Evolutionary conservation across 2,888 invertebrate genomes (phyloP).

Genomic region (Adela reaumurella): DNA sequence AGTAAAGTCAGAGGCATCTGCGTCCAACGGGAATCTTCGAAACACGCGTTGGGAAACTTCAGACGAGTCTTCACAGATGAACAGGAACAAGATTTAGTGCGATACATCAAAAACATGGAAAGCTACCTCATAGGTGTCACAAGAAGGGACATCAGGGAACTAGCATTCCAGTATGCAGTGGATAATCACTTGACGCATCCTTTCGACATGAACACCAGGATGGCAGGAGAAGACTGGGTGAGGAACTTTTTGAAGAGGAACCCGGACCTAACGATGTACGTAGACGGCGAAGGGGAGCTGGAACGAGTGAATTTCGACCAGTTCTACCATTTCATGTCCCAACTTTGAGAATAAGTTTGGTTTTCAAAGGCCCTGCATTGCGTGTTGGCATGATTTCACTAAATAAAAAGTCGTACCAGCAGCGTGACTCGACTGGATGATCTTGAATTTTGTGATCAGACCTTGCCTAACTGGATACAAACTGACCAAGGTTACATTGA

Average conservation of each 20-base stretch:
- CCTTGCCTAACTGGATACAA: too few species aligned
- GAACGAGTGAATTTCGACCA: slow-evolving; percentile 51
- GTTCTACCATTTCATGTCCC: slow-evolving; percentile 51
- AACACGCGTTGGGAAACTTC: neutral
- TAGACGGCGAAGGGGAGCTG: slow-evolving; percentile 34
- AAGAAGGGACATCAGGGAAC: slow-evolving; percentile 39
- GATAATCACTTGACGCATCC: slow-evolving; percentile 43
- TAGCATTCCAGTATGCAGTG: slow-evolving; percentile 51
- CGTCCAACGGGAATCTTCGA: slow-evolving; percentile 27
- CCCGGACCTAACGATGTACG: slow-evolving; percentile 36
- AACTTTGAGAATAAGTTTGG: slow-evolving; percentile 21
- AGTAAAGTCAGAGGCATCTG: slow-evolving; percentile 30
- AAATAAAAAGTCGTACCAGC: too few species aligned
- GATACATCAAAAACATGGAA: slow-evolving; percentile 50
- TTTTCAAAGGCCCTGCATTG: too few species aligned
- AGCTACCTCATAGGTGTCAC: slow-evolving; percentile 49
- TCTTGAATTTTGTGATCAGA: too few species aligned
- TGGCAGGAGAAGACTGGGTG: slow-evolving; percentile 53
- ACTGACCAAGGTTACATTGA: too few species aligned
- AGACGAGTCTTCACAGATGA: slow-evolving; percentile 45
- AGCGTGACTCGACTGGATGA: too few species aligned
- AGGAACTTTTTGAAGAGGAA: slow-evolving; percentile 48
- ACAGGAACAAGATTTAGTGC: slow-evolving; percentile 46
- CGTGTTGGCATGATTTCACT: too few species aligned
- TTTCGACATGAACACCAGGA: slow-evolving; percentile 42